Evolutionary conservation across 35 echinoderm and acorn worm genomes (phyloP).

Genomic region (Eucidaris tribuloides): DNA sequence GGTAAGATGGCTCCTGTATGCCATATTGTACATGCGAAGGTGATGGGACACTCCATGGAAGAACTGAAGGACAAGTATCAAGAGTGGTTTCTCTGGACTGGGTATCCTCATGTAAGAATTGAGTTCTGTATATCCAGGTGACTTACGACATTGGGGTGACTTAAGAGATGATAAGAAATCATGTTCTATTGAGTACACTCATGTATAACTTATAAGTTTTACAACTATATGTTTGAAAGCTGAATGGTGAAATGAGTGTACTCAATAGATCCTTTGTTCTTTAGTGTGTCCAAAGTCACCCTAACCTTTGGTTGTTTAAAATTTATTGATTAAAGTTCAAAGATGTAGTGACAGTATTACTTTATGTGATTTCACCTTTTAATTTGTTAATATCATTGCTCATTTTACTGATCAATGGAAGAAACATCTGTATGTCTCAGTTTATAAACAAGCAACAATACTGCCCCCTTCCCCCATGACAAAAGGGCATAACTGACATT

Average conservation of each 20-base stretch:
- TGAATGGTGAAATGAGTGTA: not conserved
- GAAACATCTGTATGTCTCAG: no score
- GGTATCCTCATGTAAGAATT: not conserved
- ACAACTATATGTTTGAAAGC: not conserved
- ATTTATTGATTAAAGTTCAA: no score
- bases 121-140: not conserved
- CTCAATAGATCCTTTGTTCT: not conserved
- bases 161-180: not conserved
- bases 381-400: no score
- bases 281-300: not conserved
- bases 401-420: no score
- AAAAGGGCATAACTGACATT: no score
- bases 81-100: conserved; percentile 6
- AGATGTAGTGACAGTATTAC: no score
- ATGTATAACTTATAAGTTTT: not conserved
- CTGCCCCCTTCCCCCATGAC: not conserved
- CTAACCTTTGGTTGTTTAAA: no score
- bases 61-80: not conserved
- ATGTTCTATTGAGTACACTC: not conserved
- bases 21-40: not conserved
- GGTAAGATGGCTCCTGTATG: not conserved
- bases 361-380: no score
- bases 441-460: no score
- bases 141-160: not conserved
- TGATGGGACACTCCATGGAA: not conserved